Evolutionary conservation across 1,140 invertebrate species (phyloP), one percentile per base, ranked within the genome.

Genomic region (Drosophila takahashii): DNA sequence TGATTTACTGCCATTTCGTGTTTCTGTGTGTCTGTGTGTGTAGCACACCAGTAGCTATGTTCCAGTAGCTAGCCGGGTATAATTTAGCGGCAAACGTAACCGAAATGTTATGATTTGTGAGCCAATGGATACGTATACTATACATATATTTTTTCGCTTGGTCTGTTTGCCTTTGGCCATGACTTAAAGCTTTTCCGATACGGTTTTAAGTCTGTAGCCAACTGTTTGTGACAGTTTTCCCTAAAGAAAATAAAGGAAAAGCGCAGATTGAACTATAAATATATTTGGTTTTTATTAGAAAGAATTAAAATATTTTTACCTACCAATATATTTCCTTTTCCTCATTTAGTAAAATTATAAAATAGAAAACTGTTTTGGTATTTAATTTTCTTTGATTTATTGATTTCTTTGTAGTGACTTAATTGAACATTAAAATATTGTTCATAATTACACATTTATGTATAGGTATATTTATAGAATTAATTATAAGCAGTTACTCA

Each of bases 401-500:
- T 89, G 73, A 89, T 87, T 89, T 75, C 44, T 74, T 71, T 79
- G 81, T 81, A 84, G 84, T 89, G 84, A 89, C 84, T 89, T 89
- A 89, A 89, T 26, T 89, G 84, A 89, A 89, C 84, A 79, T 84
- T 83, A 84, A 89, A 89, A 86, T 79, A 67, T 57, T 87, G 83
- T 87, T 81, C 83, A 77, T 80, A 89, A 89, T 87, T 84, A 84
- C 81, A 84, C 83, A 62, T 77, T 79, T 77, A 83, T 70, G 54
- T 50, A 66, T 73, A 61, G 51, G 15, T 39, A 53, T 69, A 64
- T 48, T 53, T 66, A 76, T 80, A 75, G 32, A 77, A 57, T 74
- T 67, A 61, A 70, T 56, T 67, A 48, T 79, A 69, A 69, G 57
- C 48, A 60, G 45, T 65, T 76, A 70, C 44, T 65, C 53, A 60